Evolutionary conservation across 2,888 invertebrate species (phyloP).

Genomic region (Acrocera orbiculus): DNA sequence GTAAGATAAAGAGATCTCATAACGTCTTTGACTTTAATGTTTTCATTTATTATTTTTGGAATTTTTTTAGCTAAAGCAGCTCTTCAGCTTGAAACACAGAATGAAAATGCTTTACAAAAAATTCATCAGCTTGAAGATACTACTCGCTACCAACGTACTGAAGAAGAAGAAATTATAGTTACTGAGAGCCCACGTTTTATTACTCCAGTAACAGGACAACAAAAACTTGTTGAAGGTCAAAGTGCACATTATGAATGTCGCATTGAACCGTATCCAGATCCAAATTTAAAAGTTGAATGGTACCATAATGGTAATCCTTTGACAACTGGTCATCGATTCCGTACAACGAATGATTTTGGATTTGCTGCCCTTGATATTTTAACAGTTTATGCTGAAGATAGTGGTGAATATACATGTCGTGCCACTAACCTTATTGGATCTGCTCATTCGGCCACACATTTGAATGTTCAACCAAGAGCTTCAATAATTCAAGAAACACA

Average conservation of each 20-base stretch:
- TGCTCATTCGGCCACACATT: constrained; percentile 61
- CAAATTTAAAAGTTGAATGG: constrained; percentile 80
- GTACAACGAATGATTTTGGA: constrained; percentile 91
- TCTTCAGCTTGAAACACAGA: constrained; percentile 72
- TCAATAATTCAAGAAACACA: constrained; percentile 79
- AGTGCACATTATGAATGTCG: constrained; percentile 86
- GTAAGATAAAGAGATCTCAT: too few relatives aligned
- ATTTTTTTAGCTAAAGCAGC: constrained; percentile 83
- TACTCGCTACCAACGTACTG: constrained; percentile 57
- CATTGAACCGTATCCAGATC: constrained; percentile 82
- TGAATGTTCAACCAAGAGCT: constrained; percentile 66
- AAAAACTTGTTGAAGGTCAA: constrained; percentile 69
- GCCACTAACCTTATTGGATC: constrained; percentile 74
- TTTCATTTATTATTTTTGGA: too few relatives aligned
- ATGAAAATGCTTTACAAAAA: constrained; percentile 75
- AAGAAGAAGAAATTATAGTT: constrained; percentile 62
- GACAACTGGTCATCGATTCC: constrained; percentile 75
- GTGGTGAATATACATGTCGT: constrained; percentile 78
- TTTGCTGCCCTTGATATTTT: constrained; percentile 91
- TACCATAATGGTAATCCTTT: constrained; percentile 82
- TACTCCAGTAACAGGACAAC: constrained; percentile 70
- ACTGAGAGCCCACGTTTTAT: constrained; percentile 73
- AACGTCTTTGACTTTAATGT: constrained; percentile 27
- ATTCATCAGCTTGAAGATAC: constrained; percentile 72
- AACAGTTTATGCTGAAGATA: constrained; percentile 84